Percentiles rank a stretch among this genome's conserved stretches.
Conservation (phyloP, 2,888 invertebrate species). For the Synergus umbraculus region DNA sequence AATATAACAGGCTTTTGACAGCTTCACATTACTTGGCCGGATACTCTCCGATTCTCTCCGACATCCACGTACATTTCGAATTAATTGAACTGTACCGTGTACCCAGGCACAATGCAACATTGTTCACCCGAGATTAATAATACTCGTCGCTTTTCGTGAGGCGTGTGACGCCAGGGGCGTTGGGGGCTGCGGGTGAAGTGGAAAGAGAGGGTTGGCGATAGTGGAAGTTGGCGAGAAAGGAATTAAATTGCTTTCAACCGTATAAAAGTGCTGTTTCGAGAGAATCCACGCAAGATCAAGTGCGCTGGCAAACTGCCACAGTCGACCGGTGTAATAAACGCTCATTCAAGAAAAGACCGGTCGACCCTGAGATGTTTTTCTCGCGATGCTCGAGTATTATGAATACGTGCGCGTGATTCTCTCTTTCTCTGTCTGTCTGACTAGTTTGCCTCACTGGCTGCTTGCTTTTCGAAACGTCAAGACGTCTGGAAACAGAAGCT, state of each 20-base stretch:
- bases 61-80: constrained; percentile 66
- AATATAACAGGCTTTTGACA: not conserved
- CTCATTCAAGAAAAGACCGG: constrained; percentile 43
- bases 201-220: not conserved
- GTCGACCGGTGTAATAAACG: constrained; percentile 38
- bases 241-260: constrained; percentile 45
- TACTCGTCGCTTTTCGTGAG: constrained; percentile 57
- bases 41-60: not conserved
- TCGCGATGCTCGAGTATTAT: constrained; percentile 29
- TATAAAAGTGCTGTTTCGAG: constrained; percentile 49
- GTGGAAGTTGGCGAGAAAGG: constrained; percentile 43
- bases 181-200: not conserved
- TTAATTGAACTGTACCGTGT: constrained; percentile 69
- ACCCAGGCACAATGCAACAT: constrained; percentile 66
- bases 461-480: constrained; percentile 30
- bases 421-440: constrained; percentile 13
- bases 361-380: constrained; percentile 42
- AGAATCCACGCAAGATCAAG: constrained; percentile 45
- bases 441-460: not conserved
- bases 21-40: not conserved
- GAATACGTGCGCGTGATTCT: constrained; percentile 23
- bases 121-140: constrained; percentile 69
- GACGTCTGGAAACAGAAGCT: constrained; percentile 37
- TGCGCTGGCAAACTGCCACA: constrained; percentile 36
- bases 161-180: constrained; percentile 34